A percentile compares a stretch with the other conserved stretches of the same genome.
Evolutionary conservation across 2,797 vertebrate species (phyloP).

Genomic region (Okamejei kenojei): DNA sequence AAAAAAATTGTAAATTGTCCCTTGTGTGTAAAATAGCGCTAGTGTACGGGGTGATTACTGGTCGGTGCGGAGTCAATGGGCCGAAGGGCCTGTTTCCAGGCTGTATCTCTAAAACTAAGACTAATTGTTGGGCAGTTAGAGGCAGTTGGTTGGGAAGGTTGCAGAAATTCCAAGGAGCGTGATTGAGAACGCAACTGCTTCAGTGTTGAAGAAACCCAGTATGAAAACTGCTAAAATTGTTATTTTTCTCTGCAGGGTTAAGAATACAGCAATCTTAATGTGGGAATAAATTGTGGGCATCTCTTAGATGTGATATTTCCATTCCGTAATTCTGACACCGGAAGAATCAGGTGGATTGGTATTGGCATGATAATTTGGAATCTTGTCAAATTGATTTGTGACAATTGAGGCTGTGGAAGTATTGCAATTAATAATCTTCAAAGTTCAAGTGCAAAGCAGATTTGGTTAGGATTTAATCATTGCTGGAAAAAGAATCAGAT

Average conservation of each 20-base stretch:
- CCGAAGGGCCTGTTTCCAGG: too few species aligned
- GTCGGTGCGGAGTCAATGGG: too few species aligned
- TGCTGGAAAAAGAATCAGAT: neutral
- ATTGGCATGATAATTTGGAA: neutral
- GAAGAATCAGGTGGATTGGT: neutral
- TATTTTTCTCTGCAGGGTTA: neutral
- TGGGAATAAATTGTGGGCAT: neutral
- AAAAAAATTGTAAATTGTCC: too few species aligned
- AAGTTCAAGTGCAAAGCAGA: neutral
- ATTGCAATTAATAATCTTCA: too few species aligned
- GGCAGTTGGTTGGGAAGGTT: neutral
- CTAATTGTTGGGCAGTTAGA: neutral
- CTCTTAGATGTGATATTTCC: neutral
- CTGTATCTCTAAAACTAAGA: too few species aligned
- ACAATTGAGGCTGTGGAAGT: neutral
- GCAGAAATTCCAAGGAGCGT: neutral
- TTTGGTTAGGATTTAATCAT: neutral
- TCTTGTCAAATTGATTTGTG: neutral
- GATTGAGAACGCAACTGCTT: neutral
- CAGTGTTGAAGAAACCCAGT: conserved; percentile 5
- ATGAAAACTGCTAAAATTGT: neutral
- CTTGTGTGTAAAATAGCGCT: too few species aligned
- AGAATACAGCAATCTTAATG: neutral
- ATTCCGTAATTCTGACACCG: neutral
- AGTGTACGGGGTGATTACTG: too few species aligned